Evolutionary conservation across 2,888 invertebrate genomes (phyloP), one percentile per base, ranked within the genome.

Genomic region (Drosophila paranaensis): DNA sequence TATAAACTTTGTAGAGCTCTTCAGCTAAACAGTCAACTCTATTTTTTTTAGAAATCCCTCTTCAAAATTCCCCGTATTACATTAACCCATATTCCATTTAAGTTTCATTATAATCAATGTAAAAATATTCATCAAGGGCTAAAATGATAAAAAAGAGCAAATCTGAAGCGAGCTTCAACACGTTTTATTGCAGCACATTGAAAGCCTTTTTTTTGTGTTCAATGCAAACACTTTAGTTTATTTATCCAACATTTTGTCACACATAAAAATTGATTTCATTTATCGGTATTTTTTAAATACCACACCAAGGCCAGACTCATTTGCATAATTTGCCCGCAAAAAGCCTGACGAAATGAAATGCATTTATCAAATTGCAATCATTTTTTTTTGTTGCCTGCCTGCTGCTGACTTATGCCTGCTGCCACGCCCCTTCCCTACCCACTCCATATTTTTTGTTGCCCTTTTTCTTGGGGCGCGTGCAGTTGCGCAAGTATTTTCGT

Each of bases 401-500:
- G 14, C 55, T 11, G 20, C 39, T 60, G 43, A 55, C 55, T 54
- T 67, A 68, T 63, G 57, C 3, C 42, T 33, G 25, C 11, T 60
- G 65, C 50, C 62, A 62, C 50, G 53, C 74, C 68, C 54, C 6
- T n/a, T 25, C 33, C 58, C 50, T 46, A 42, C 56, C 66, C 56
- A 72, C 68, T 71, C 62, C 43, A 61, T 62, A 42, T 54, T 54
- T 72, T 50, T 48, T 60, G 14, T 2, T 51, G 33, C 37, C 20
- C 25, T 25, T 53, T 37, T 53, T 25, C 25, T 25, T 68, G 45
- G 48, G 50, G 62, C 71, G 71, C 74, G 63, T 61, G 64, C 40
- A 73, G 78, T 66, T 71, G 70, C 81, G 69, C 69, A 87, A 89
- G 79, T 77, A 83, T 87, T 85, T 89, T 83, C 83, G 76, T 86